phyloP scores from a whole-genome alignment of 64 coral and sea anemone genomes.

The Porites australiensis region DNA sequence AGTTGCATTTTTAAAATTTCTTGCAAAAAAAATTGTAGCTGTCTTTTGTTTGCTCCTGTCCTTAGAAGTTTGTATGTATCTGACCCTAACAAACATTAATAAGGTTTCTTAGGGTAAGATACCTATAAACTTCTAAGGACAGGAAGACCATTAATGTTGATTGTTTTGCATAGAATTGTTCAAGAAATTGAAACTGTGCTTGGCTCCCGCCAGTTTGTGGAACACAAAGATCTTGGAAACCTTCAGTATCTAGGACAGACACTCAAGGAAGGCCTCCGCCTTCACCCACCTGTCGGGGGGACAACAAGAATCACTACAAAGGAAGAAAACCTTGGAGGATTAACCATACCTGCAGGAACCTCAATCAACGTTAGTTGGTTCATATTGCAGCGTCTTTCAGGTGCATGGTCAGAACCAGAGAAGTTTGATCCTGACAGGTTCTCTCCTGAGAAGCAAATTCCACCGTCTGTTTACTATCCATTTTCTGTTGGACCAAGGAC shows the following conservation, averaged over 20 bases:
- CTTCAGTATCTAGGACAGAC: slow-evolving; percentile 82
- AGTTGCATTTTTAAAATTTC: too few relatives aligned
- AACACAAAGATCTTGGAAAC: slow-evolving; percentile 84
- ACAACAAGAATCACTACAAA: slow-evolving; percentile 23
- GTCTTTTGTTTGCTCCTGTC: too few relatives aligned
- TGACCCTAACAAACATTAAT: too few relatives aligned
- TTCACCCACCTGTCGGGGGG: slow-evolving; percentile 70
- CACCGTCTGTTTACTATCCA: slow-evolving; percentile 53
- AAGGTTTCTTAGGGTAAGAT: too few relatives aligned
- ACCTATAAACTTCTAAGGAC: too few relatives aligned
- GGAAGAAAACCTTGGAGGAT: slow-evolving; percentile 64
- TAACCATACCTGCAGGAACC: slow-evolving; percentile 66
- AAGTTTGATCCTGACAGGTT: slow-evolving; percentile 84
- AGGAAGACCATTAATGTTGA: background rate
- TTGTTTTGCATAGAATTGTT: slow-evolving; percentile 53
- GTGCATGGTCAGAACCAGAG: slow-evolving; percentile 68
- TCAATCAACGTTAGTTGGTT: slow-evolving; percentile 20
- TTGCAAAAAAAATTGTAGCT: too few relatives aligned
- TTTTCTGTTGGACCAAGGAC: slow-evolving; percentile 79
- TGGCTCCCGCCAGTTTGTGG: slow-evolving; percentile 47
- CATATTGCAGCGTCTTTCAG: slow-evolving; percentile 40
- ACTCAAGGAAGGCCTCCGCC: slow-evolving; percentile 81
- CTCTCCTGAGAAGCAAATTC: slow-evolving; percentile 22
- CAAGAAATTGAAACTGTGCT: slow-evolving; percentile 67
- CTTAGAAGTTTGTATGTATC: too few relatives aligned